Evolutionary conservation across 1,140 invertebrate genomes (phyloP), one percentile per base, ranked within the genome.

Genomic region (Lepidotrigona ventralis): DNA sequence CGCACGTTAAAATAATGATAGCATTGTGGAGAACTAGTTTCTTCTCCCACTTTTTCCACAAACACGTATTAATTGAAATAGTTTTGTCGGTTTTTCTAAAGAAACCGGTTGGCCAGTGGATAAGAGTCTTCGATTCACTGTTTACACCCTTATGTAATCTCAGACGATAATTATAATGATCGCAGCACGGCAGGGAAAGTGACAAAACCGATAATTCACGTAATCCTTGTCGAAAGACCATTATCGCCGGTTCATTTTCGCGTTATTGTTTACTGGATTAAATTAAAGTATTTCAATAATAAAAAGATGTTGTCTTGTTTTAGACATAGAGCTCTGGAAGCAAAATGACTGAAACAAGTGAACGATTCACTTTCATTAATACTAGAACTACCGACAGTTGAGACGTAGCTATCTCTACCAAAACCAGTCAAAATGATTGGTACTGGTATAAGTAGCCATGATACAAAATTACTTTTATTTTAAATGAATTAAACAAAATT

Each of bases 41-140:
- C 17, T 53, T 39, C 54, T 73, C n/a, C 11, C 23, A 54, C n/a
- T 39, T 58, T 58, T 74, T 33, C 54, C n/a, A 3, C 29, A 58
- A 23, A 51, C 8, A 73, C 19, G 51, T 12, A 46, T 73, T 73
- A 73, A 73, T 54, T 73, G 71, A 73, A 53, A 53, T 53, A 71
- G 46, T 71, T 71, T 8, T 1, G 23, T 17, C 19, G 12, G 14
- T n/a, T 9, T 71, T 53, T 17, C 14, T 11, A 71, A 21, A 1
- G n/a, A 71, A 60, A 58, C 73, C 54, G 56, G 73, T 75, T 75
- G 1, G 1, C 5, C 11, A 60, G 58, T 12, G 15, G 8, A 58
- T 60, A 60, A 58, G 17, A 74, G 54, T 33, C 23, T 60, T 39
- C 23, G 14, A 9, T 12, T 75, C 9, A 46, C 6, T 17, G 9